Base-by-base conservation (phyloP, 37 sponge, comb jelly and placozoan species). In the Agelas oroides region DNA sequence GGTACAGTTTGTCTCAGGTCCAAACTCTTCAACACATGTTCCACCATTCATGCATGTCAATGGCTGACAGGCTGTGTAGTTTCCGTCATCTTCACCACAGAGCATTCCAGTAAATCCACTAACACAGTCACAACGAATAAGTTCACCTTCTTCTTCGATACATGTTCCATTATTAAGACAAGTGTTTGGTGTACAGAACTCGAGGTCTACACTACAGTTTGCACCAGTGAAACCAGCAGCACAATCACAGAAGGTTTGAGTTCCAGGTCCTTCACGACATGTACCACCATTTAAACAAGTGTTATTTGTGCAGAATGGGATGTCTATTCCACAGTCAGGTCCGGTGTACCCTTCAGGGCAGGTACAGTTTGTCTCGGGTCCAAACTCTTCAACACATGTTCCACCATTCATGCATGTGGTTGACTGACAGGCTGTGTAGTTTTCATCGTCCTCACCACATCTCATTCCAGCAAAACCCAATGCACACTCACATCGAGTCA, bases 241-340 rank as follows among this genome's bases (percentile, higher is more conserved):
- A 81, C 91, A 91, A 11, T 54, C 61, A 59, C 91, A 91, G 39
- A 23, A 57, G n/a, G 65, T 73, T 1, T 19, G 31, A 25, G 1
- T 31, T 53, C 80, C 79, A 72, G 53, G 18, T 27, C 70, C 85
- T 33, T 87, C 85, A 31, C 28, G 15, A 78, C 92, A 92, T 0
- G 75, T 83, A 28, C 83, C 92, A 75, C 76, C 88, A 83, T 84
- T 87, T 30, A 37, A 55, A 75, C 92, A 92, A 27, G 79, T 35
- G 62, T 58, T 28, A 17, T 12, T 1, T 16, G 36, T 21, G 61
- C 84, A 73, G 39, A 55, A 55, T 21, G 68, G 13, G 31, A 70
- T 6, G 55, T 82, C 82, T 20, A 33, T 31, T 31, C 71, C 31
- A 60, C 82, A 82, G 72, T 68, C 70, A 18, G 32, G 13, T 30